These are phyloP conservation scores for Clarias macrocephalus DNA, from an alignment of 2,113 vertebrate species.

Conservation along the genomic window DNA sequence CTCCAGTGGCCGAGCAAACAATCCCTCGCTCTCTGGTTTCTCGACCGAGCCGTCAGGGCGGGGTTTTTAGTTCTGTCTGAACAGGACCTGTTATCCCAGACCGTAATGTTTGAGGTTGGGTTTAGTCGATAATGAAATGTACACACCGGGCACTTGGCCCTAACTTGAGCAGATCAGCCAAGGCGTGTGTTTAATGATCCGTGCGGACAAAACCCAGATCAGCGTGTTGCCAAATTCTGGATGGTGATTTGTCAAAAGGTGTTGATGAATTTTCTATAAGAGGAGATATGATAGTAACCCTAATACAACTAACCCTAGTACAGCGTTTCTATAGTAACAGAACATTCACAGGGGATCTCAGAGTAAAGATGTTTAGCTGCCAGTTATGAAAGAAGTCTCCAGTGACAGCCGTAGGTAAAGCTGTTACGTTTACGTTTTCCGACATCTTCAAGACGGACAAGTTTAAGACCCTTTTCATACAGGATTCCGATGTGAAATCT, in stretches of 20 bases:
- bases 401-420: not conserved
- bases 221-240: not conserved
- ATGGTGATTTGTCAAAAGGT: not conserved
- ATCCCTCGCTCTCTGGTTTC: not conserved
- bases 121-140: not conserved
- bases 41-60: not conserved
- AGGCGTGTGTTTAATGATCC: not conserved
- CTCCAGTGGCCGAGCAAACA: not conserved
- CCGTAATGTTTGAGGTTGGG: not conserved
- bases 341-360: not conserved
- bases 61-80: not conserved
- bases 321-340: not conserved
- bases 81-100: not conserved
- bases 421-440: not conserved
- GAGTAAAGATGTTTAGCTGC: not conserved
- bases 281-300: not conserved
- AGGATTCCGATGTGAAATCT: too few species aligned
- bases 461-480: not conserved
- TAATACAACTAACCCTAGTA: not conserved
- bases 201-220: not conserved
- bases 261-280: not conserved
- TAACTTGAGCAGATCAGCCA: not conserved
- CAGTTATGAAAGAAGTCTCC: not conserved
- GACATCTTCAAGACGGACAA: not conserved
- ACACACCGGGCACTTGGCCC: not conserved